phyloP scores from a whole-genome alignment of 2,797 vertebrate genomes.

The Enteromius radiatus region DNA sequence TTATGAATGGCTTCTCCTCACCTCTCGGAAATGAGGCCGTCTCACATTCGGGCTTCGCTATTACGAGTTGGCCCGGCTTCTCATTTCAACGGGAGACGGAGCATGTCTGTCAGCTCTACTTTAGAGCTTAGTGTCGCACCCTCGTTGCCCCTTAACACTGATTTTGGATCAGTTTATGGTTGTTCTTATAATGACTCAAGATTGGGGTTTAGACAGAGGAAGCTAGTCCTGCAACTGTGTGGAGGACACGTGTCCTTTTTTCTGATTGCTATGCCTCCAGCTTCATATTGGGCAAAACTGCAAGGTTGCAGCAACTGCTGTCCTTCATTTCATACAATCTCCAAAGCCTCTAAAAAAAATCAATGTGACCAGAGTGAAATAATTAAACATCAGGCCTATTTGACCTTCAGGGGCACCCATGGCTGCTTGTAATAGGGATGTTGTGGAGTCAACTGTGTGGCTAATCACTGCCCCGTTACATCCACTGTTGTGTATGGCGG shows the following conservation, averaged over 20 bases:
- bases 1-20: constrained; percentile 56
- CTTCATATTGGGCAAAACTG: constrained; percentile 43
- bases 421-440: constrained; percentile 48
- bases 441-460: constrained; percentile 46
- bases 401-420: constrained; percentile 56
- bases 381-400: constrained; percentile 58
- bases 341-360: constrained; percentile 53
- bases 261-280: constrained; percentile 24
- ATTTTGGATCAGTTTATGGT: constrained; percentile 43
- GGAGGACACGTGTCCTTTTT: constrained; percentile 28
- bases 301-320: constrained; percentile 32
- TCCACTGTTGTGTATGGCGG: constrained; percentile 28
- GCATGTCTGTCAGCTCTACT: constrained; percentile 46
- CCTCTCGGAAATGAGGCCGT: constrained; percentile 59
- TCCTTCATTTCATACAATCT: constrained; percentile 54
- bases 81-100: constrained; percentile 44
- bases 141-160: constrained; percentile 38
- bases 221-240: constrained; percentile 29
- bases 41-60: constrained; percentile 44
- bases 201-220: constrained; percentile 22
- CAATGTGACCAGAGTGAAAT: constrained; percentile 57
- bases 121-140: constrained; percentile 26
- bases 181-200: constrained; percentile 38
- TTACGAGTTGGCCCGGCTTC: constrained; percentile 35
- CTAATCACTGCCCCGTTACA: constrained; percentile 46